A percentile compares a stretch with the other conserved stretches of the same genome.
phyloP scores from a whole-genome alignment of 2,113 vertebrate genomes.

The Pristiophorus japonicus region DNA sequence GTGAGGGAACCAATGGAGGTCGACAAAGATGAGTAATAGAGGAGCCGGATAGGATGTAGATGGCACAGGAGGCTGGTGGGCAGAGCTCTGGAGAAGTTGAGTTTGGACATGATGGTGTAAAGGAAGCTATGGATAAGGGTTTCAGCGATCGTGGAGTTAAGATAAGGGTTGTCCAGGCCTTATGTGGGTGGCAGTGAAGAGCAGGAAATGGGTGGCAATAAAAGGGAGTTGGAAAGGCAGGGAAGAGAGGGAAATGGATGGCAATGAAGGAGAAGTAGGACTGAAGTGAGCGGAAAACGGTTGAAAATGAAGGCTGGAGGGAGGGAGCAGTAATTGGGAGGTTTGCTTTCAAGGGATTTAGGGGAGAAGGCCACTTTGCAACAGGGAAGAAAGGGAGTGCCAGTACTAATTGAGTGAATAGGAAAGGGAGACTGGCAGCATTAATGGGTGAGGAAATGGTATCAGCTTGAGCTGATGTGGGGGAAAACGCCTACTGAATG shows the following conservation, averaged over 20 bases:
- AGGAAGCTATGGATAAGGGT: not conserved
- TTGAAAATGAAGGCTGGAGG: not conserved
- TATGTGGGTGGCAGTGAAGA: not conserved
- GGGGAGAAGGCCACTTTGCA: not conserved
- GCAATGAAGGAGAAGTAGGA: not conserved
- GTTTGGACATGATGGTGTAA: not conserved
- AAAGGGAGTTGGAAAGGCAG: not conserved
- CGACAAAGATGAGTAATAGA: not conserved
- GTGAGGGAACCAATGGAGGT: not conserved
- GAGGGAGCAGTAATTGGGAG: not conserved
- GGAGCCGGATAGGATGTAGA: not conserved
- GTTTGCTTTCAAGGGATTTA: not conserved
- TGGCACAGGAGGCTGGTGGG: not conserved
- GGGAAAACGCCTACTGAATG: not conserved
- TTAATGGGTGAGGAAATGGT: not conserved
- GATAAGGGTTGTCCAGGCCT: not conserved
- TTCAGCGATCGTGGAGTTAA: not conserved
- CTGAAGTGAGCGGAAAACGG: not conserved
- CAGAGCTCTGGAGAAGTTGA: not conserved
- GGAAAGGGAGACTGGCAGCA: not conserved
- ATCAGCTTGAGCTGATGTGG: not conserved
- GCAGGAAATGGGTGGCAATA: not conserved
- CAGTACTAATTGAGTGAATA: not conserved
- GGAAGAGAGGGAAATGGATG: not conserved
- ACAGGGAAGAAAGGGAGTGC: not conserved